Evolutionary conservation across 2,888 invertebrate genomes (phyloP), one percentile per base, ranked within the genome.

Genomic region (Pammene aurita): DNA sequence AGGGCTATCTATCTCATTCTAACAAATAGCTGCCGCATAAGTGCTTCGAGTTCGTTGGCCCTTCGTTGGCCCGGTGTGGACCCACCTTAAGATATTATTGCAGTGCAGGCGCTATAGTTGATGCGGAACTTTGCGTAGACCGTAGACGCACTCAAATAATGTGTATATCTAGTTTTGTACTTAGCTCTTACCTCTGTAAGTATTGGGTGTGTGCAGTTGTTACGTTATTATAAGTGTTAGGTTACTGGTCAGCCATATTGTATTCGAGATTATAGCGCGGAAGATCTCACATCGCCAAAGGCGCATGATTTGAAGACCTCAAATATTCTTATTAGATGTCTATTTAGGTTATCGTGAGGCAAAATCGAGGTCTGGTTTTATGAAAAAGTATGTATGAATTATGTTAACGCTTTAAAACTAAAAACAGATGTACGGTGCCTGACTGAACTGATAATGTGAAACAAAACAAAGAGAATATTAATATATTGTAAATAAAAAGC

Each of bases 401-500:
- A 66, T 66, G 80, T 85, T 84, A 81, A 85, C 79, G 85, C 84
- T 84, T 84, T 75, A 76, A 79, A 78, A 73, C 41, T 58, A 64
- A 41, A 68, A 58, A 64, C 76, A 65, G 77, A 82, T 82, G 81
- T 85, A 83, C 85, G 84, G 89, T 89, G 91, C 89, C 90, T 90
- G 68, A 67, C 61, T 67, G 87, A 85, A 86, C 81, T 84, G 83
- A 88, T 81, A 78, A 86, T 84, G 80, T 82, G 82, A 80, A 83
- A 80, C 81, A 79, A 86, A 85, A 79, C 72, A 80, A 84, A 90
- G 87, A 90, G 86, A 86, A 90, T 90, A 91, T 88, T 88, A 91
- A 90, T 91, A 91, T 92, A 90, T 92, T 92, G 91, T 92, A 92
- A 91, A 92, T 90, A 91, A 91, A 89, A 85, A 82, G 80, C 85